Percentiles rank a stretch among this genome's conserved stretches.
phyloP scores from a whole-genome alignment of 2,888 invertebrate species.

The Actias luna region DNA sequence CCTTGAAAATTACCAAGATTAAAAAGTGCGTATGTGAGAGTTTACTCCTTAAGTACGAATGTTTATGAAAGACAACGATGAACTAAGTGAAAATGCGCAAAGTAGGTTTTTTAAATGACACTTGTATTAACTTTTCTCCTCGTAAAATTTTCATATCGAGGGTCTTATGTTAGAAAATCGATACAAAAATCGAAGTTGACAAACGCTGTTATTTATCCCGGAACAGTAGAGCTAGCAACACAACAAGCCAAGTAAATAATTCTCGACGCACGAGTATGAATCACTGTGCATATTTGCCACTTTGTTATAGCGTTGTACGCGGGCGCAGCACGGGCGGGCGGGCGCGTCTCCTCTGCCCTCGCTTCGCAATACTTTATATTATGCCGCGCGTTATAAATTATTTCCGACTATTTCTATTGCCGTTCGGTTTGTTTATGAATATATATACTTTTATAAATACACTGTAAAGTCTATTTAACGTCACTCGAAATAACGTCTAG shows the following conservation, averaged over 20 bases:
- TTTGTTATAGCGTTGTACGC: conserved; percentile 22
- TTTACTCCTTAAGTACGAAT: too few species aligned
- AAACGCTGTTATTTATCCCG: neutral
- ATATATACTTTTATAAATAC: neutral
- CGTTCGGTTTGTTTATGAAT: neutral
- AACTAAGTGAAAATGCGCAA: too few species aligned
- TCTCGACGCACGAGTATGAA: conserved; percentile 51
- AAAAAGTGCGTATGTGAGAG: too few species aligned
- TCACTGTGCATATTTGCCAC: conserved; percentile 41
- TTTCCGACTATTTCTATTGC: neutral
- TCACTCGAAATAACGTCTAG: too few species aligned
- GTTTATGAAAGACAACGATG: too few species aligned
- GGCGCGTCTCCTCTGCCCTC: conserved; percentile 14
- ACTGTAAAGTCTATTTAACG: too few species aligned
- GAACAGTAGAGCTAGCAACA: neutral
- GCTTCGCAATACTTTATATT: conserved; percentile 29
- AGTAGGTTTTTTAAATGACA: too few species aligned
- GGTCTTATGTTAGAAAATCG: too few species aligned
- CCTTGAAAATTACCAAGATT: too few species aligned
- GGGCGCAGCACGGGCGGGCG: conserved; percentile 28
- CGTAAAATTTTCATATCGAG: too few species aligned
- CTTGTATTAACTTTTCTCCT: too few species aligned
- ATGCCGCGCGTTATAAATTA: conserved; percentile 25
- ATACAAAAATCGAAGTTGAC: neutral
- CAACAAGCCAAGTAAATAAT: conserved; percentile 25